Conservation (phyloP, 1,140 invertebrate species). For the Papilio helenus region DNA sequence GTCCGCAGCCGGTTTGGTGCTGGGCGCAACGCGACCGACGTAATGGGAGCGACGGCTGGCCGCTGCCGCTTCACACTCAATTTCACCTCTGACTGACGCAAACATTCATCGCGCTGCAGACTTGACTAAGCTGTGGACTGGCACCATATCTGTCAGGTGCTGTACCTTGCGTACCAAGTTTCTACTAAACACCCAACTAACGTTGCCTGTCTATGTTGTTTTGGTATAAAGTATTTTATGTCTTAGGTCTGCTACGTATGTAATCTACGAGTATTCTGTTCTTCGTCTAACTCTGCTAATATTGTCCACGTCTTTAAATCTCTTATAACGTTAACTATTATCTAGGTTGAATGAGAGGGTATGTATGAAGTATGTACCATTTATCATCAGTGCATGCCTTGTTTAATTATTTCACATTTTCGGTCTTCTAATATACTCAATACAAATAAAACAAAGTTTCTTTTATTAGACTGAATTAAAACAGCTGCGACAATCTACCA, state of each 20-base stretch:
- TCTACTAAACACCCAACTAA: not conserved
- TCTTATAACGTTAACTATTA: too few species aligned
- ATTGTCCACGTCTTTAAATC: too few species aligned
- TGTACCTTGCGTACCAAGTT: conserved; percentile 45
- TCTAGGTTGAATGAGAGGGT: not conserved
- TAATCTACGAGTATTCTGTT: too few species aligned
- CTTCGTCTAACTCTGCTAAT: not conserved
- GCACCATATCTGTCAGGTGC: conserved; percentile 55
- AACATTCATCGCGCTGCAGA: conserved; percentile 78
- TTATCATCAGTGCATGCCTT: not conserved
- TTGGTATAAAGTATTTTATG: not conserved
- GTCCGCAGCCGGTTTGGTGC: conserved; percentile 71
- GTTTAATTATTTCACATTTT: not conserved
- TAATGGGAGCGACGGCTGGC: conserved; percentile 80
- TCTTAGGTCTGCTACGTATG: not conserved
- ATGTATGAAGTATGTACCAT: not conserved
- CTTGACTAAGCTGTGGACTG: conserved; percentile 55
- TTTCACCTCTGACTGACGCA: conserved; percentile 82
- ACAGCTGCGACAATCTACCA: conserved; percentile 28
- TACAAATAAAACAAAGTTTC: not conserved
- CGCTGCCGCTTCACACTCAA: conserved; percentile 82
- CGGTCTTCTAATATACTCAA: not conserved
- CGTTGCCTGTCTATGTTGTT: too few species aligned
- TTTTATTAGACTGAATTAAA: not conserved
- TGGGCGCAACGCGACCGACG: conserved; percentile 72